These are phyloP conservation scores for Dryadula phaetusa DNA, from an alignment of 2,888 invertebrate species.

Conservation along the genomic window DNA sequence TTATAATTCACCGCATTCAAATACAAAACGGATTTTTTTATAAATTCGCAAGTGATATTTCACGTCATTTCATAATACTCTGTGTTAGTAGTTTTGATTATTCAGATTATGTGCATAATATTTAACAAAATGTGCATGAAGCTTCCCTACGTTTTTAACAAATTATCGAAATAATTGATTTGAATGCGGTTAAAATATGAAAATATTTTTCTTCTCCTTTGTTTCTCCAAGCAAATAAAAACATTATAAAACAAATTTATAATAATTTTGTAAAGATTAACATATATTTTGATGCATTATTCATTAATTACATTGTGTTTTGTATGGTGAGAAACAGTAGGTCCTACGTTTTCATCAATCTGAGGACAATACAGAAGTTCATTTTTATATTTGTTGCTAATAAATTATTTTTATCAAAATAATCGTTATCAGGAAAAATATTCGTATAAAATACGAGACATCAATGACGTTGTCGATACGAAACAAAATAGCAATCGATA, in stretches of 20 bases:
- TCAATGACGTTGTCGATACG: constrained; percentile 18
- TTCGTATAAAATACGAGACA: constrained; percentile 14
- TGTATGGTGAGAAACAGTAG: constrained; percentile 51
- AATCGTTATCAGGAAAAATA: constrained; percentile 6
- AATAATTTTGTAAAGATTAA: constrained; percentile 13
- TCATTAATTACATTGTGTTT: constrained; percentile 66
- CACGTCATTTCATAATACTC: background rate
- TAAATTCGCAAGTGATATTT: background rate
- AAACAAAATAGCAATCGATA: constrained; percentile 49
- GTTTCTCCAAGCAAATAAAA: background rate
- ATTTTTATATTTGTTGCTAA: constrained; percentile 46
- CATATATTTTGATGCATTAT: constrained; percentile 38
- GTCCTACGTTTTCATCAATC: constrained; percentile 57
- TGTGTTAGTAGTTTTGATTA: background rate
- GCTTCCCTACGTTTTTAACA: background rate
- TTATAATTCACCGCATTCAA: constrained; percentile 12
- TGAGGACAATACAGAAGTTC: constrained; percentile 71
- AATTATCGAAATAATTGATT: constrained; percentile 3
- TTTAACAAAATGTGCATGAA: constrained; percentile 7
- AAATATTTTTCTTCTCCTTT: background rate
- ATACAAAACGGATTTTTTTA: background rate
- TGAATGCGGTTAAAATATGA: constrained; percentile 26
- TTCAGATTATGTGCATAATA: constrained; percentile 9
- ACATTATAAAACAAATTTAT: constrained; percentile 4
- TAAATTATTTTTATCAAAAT: background rate